phyloP scores from a whole-genome alignment of 2,888 invertebrate genomes.

The Abrostola triplasia region DNA sequence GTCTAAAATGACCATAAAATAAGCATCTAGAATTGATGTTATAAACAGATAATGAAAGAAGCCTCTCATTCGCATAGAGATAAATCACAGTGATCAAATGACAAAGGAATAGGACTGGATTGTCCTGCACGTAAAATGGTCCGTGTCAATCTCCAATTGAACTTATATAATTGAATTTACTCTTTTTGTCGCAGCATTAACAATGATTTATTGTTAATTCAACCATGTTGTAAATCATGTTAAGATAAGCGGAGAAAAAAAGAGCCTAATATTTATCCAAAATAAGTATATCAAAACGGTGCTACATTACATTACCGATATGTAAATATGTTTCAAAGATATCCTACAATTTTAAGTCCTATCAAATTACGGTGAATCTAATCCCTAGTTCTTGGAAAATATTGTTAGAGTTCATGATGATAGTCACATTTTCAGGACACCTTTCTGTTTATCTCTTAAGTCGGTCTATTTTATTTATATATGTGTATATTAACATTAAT shows the following conservation, averaged over 20 bases:
- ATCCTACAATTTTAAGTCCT: no score
- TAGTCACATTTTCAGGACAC: not conserved
- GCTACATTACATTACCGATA: no score
- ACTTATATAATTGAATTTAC: slow-evolving; percentile 82
- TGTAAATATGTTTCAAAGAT: no score
- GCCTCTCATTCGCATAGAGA: slow-evolving; percentile 48
- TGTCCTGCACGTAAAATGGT: slow-evolving; percentile 69
- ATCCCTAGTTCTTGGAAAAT: no score
- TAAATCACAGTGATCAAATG: slow-evolving; percentile 66
- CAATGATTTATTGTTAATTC: slow-evolving; percentile 72
- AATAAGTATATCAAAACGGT: not conserved
- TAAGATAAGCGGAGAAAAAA: slow-evolving; percentile 12
- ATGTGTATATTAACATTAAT: no score
- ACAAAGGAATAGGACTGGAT: slow-evolving; percentile 70
- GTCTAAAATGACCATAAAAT: slow-evolving; percentile 19
- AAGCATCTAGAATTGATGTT: slow-evolving; percentile 28
- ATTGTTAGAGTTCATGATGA: not conserved
- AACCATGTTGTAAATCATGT: slow-evolving; percentile 18
- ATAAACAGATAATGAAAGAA: slow-evolving; percentile 35
- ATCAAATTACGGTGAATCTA: no score
- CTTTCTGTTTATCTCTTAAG: not conserved
- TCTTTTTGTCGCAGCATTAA: slow-evolving; percentile 67
- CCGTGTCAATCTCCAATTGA: slow-evolving; percentile 83
- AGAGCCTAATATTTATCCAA: not conserved
- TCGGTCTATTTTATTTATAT: not conserved